Evolutionary conservation across 2,797 vertebrate species (phyloP), one percentile per base, ranked within the genome.

Genomic region (Octomys mimax): DNA sequence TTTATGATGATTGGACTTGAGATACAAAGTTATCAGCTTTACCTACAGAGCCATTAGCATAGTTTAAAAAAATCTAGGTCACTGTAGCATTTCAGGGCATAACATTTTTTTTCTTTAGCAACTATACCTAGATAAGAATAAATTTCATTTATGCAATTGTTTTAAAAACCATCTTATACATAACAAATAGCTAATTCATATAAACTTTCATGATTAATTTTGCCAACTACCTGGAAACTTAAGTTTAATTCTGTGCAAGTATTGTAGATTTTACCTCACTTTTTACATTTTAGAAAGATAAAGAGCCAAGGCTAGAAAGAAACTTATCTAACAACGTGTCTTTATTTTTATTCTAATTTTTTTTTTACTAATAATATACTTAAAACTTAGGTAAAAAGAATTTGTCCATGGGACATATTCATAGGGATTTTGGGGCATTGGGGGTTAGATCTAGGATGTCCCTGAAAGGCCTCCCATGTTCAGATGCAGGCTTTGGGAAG

Each of bases 21-120:
- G 10, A 96, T 87, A 22, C 87, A 95, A 91, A 96, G 92, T 90
- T 87, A 42, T 96, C 93, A 97, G 94, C 59, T 36, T 96, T 95
- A 95, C 82, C 64, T 81, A 87, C 11, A 90, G 68, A 89, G 95
- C n/a, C 64, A 93, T 96, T 96, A 95, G 87, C 80, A 39, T 91
- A 80, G 77, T 96, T 42, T 92, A 95, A 93, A 96, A 89, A 61
- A 52, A 28, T 71, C 26, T 22, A 87, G 89, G 61, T 85, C 28
- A 61, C 4, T 82, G 59, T 57, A 95, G 52, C 46, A 89, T 91
- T 96, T 97, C 7, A 83, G 8, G 6, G 73, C n/a, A 89, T 1
- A 95, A 39, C 28, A 86, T 91, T 70, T 71, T 59, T 52, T 77
- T 46, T 9, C 31, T 82, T 93, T 64, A 82, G 28, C 66, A 81